Evolutionary conservation across 2,888 invertebrate genomes (phyloP), one percentile per base, ranked within the genome.

Genomic region (Harpalus rufipes): DNA sequence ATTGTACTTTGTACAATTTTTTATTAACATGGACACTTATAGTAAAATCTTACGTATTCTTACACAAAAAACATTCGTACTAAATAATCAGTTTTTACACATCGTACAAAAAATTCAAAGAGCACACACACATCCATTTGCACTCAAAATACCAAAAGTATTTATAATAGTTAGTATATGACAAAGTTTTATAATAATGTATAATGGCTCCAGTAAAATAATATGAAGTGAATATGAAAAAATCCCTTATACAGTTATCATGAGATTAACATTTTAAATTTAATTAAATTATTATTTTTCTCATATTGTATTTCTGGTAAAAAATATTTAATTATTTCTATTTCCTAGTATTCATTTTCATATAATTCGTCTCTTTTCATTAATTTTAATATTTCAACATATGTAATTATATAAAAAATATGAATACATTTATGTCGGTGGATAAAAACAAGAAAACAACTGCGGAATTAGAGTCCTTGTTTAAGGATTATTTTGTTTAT

Each of bases 381-480:
- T 51, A 51, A 51, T 51, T 51, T 51, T 51, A 51, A 51, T 51
- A 51, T 51, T 51, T 51, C 44, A 51, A 12, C 44, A 51, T 51
- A 51, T 51, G 44, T 51, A 51, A 51, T 51, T 51, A 51, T 51
- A 12, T 51, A 51, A 51, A 51, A 51, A 51, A 51, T 51, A 51
- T 51, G 44, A 51, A 51, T 51, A 12, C 18, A 59, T 59, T 59
- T 59, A 59, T 51, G n/a, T 41, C 32, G 7, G 32, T 68, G 68
- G 32, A n/a, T 68, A 14, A 74, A 68, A 74, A 74, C 72, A 74
- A 74, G 72, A 74, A 74, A 74, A 74, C 16, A 74, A 74, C 12
- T 74, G 16, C 44, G 18, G 72, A 74, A 74, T 74, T 74, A 74
- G 16, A 74, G 72, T 74, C 18, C 72, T 74, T 74, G 72, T 44